Evolutionary conservation across 1,140 invertebrate species (phyloP).

Genomic region (Aphaenogaster rudis): DNA sequence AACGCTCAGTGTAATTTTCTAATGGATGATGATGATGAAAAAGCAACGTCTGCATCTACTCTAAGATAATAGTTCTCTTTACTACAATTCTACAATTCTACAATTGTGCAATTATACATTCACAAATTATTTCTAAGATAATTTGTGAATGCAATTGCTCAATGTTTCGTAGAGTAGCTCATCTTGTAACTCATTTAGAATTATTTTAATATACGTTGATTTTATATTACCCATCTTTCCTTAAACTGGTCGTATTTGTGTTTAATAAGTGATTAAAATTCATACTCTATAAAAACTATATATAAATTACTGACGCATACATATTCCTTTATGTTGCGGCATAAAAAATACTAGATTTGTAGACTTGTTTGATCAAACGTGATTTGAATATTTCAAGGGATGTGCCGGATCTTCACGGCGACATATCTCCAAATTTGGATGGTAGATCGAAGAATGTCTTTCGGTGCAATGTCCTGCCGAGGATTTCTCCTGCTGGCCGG

Average conservation of each 20-base stretch:
- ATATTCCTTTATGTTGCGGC: background rate
- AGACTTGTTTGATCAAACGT: background rate
- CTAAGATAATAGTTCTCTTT: background rate
- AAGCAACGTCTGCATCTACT: background rate
- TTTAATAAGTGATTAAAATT: constrained; percentile 9
- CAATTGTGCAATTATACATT: background rate
- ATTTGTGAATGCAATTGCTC: background rate
- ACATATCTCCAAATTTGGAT: constrained; percentile 69
- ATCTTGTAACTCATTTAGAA: background rate
- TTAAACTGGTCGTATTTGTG: background rate
- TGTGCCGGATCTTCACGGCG: constrained; percentile 6
- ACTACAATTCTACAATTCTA: background rate
- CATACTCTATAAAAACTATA: constrained; percentile 1
- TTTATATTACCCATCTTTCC: background rate
- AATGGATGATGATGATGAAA: constrained; percentile 24
- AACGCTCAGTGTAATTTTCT: constrained; percentile 26
- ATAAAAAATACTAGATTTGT: constrained; percentile 20
- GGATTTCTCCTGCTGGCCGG: constrained; percentile 70
- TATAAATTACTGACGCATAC: background rate
- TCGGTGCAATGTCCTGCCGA: constrained; percentile 74
- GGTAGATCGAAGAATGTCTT: constrained; percentile 68
- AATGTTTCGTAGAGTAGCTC: background rate
- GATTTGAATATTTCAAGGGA: constrained; percentile 49
- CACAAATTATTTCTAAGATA: background rate
- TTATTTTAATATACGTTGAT: background rate